These are phyloP conservation scores for Mythimna impura DNA, from an alignment of 2,888 invertebrate genomes.

Conservation along the genomic window DNA sequence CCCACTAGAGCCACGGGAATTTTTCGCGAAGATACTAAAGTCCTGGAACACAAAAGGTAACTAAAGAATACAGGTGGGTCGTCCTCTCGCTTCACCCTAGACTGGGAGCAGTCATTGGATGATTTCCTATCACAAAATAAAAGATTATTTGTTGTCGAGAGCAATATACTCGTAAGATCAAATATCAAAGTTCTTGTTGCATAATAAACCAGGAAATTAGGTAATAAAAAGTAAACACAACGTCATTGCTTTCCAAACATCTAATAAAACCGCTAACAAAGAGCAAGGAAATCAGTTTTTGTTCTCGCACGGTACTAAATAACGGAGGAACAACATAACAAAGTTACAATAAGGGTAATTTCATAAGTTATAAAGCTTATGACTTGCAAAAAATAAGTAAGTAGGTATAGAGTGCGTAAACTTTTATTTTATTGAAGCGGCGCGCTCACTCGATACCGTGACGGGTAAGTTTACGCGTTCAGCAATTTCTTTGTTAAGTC, in stretches of 20 bases:
- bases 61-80: neutral
- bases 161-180: neutral
- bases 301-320: slow-evolving; percentile 31
- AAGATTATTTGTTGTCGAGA: no score
- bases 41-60: neutral
- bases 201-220: slow-evolving; percentile 1
- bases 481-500: slow-evolving; percentile 77
- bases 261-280: slow-evolving; percentile 36
- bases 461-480: slow-evolving; percentile 74
- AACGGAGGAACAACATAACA: slow-evolving; percentile 47
- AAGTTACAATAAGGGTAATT: slow-evolving; percentile 61
- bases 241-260: slow-evolving; percentile 20
- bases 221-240: slow-evolving; percentile 27
- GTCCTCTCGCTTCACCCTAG: neutral
- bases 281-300: slow-evolving; percentile 39
- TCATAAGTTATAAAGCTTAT: slow-evolving; percentile 66
- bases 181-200: slow-evolving; percentile 4
- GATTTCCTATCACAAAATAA: neutral
- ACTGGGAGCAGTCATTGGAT: neutral
- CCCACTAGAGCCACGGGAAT: no score
- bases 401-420: slow-evolving; percentile 66
- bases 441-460: slow-evolving; percentile 70
- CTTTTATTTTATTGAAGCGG: slow-evolving; percentile 77
- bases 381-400: slow-evolving; percentile 68
- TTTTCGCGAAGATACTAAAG: no score